Conservation (phyloP, 2,888 invertebrate genomes). For the Antheraea assamensis region DNA sequence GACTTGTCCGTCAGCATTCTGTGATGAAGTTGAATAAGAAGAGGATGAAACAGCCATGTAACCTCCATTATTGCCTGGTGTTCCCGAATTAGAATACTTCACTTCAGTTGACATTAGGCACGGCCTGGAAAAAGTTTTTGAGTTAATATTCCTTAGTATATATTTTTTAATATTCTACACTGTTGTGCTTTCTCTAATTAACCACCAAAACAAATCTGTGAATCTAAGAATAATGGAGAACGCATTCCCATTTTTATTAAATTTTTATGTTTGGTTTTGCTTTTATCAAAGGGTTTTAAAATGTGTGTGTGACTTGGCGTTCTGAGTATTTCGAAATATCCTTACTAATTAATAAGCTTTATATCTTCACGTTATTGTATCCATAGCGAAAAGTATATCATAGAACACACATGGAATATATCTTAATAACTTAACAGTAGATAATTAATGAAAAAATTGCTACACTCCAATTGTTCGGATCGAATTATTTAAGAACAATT, state of each 20-base stretch:
- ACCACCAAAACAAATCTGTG: too few relatives aligned
- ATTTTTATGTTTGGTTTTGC: background rate
- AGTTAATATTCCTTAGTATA: background rate
- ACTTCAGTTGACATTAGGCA: constrained; percentile 75
- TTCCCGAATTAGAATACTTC: constrained; percentile 35
- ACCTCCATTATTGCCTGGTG: constrained; percentile 26
- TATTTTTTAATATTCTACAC: background rate
- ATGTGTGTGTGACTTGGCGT: background rate
- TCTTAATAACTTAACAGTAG: background rate
- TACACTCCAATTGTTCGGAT: background rate
- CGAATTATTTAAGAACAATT: background rate
- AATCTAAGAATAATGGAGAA: too few relatives aligned
- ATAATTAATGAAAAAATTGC: background rate
- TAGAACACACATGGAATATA: background rate
- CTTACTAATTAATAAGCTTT: background rate
- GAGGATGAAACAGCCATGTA: constrained; percentile 84
- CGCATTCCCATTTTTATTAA: too few relatives aligned
- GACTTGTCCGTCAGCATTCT: constrained; percentile 82
- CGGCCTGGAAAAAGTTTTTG: constrained; percentile 58
- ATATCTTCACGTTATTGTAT: background rate
- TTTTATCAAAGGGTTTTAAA: background rate
- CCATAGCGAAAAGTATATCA: background rate
- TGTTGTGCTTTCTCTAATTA: too few relatives aligned
- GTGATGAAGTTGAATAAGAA: constrained; percentile 81
- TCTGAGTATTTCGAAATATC: background rate